Conservation (phyloP, 1,140 invertebrate genomes). For the Spodoptera frugiperda region DNA sequence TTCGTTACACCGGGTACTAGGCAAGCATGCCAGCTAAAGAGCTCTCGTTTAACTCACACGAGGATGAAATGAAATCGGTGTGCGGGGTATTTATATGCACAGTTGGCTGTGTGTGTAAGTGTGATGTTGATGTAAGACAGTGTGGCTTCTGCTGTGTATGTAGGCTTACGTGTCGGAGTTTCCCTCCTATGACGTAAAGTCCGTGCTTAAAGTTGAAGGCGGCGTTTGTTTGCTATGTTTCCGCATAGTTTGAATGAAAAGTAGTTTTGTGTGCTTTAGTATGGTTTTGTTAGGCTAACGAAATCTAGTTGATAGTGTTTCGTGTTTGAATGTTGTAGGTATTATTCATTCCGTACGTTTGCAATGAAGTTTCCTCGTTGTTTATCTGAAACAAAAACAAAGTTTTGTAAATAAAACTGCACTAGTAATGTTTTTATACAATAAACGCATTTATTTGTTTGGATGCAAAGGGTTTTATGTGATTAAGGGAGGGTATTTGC, state of each 20-base stretch:
- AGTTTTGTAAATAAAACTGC: not conserved
- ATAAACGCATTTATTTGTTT: not conserved
- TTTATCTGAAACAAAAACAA: slow-evolving; percentile 67
- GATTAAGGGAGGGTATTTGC: too few species aligned
- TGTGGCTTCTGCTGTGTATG: slow-evolving; percentile 49
- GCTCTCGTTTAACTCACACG: slow-evolving; percentile 55
- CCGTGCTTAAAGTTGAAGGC: slow-evolving; percentile 62
- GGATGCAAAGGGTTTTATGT: too few species aligned
- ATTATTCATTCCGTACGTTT: slow-evolving; percentile 56
- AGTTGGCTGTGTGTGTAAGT: slow-evolving; percentile 35
- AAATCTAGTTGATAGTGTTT: slow-evolving; percentile 67
- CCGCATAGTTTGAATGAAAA: slow-evolving; percentile 74
- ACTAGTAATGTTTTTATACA: not conserved
- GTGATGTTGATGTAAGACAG: slow-evolving; percentile 46
- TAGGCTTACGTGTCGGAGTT: slow-evolving; percentile 55
- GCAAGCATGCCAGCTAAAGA: slow-evolving; percentile 57
- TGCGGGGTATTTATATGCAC: slow-evolving; percentile 48
- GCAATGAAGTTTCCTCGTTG: slow-evolving; percentile 46
- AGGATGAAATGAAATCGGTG: slow-evolving; percentile 49
- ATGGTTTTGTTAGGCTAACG: slow-evolving; percentile 67
- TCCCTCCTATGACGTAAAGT: slow-evolving; percentile 68
- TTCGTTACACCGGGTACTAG: slow-evolving; percentile 75
- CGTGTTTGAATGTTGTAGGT: slow-evolving; percentile 53
- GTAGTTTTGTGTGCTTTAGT: slow-evolving; percentile 63
- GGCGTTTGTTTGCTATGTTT: slow-evolving; percentile 66